Percentiles rank a stretch among this genome's conserved stretches.
phyloP scores from a whole-genome alignment of 1,140 invertebrate genomes.

The Sycophaga agraensis region DNA sequence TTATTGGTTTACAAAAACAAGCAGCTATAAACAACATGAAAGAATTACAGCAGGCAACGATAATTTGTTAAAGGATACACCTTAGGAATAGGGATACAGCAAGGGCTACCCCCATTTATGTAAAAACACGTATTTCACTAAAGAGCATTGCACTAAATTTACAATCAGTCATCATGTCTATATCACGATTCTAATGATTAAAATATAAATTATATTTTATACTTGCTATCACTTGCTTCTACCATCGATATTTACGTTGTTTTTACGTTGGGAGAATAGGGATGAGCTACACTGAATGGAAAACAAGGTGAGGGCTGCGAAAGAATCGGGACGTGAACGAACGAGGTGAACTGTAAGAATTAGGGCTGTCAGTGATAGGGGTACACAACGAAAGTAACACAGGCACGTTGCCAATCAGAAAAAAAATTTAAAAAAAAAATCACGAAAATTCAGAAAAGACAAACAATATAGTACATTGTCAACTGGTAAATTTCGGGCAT shows the following conservation, averaged over 20 bases:
- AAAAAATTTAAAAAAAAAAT: neutral
- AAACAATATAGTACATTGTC: neutral
- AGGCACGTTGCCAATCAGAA: slow-evolving; percentile 46
- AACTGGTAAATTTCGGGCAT: slow-evolving; percentile 50
- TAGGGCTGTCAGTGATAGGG: neutral
- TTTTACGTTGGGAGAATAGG: neutral
- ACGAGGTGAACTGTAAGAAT: no score
- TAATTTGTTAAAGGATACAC: neutral
- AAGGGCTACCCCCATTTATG: neutral
- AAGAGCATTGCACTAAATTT: slow-evolving; percentile 13
- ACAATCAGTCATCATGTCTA: slow-evolving; percentile 1
- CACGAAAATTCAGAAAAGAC: neutral
- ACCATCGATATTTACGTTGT: neutral
- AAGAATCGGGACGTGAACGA: no score
- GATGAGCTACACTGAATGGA: no score
- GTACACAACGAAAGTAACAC: slow-evolving; percentile 45
- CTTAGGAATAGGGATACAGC: neutral
- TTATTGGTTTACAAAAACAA: slow-evolving; percentile 31
- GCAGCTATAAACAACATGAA: slow-evolving; percentile 30
- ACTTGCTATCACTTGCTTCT: slow-evolving; percentile 8
- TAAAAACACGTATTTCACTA: slow-evolving; percentile 15
- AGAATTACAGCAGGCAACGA: slow-evolving; percentile 17
- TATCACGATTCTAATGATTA: neutral
- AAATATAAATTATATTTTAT: neutral
- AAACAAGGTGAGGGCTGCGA: no score